Conservation (phyloP, 2,888 invertebrate species). For the Omphaloscelis lunosa region DNA sequence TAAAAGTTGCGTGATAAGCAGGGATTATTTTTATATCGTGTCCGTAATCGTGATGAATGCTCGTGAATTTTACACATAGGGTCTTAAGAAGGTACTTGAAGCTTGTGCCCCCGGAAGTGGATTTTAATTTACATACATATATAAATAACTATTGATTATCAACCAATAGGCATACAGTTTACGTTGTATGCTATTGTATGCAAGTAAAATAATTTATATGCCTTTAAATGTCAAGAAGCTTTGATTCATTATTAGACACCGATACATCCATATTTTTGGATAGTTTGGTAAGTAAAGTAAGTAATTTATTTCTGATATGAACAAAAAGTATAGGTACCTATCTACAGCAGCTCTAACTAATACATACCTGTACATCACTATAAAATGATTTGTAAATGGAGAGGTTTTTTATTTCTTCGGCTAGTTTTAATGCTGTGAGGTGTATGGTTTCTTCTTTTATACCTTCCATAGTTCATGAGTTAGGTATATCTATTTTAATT, state of each 20-base stretch:
- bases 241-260: not conserved
- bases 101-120: not conserved
- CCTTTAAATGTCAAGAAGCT: not conserved
- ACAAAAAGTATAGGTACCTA: not conserved
- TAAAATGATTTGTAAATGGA: constrained; percentile 94
- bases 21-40: constrained; percentile 41
- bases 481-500: constrained; percentile 73
- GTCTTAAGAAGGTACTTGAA: constrained; percentile 12
- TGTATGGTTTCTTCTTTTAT: constrained; percentile 92
- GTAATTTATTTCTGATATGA: not conserved
- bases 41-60: constrained; percentile 31
- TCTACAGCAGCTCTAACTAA: not conserved
- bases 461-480: constrained; percentile 85
- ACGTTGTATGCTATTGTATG: not conserved
- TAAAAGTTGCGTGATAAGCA: constrained; percentile 37
- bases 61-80: constrained; percentile 45
- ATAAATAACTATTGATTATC: not conserved
- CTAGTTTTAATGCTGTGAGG: constrained; percentile 94
- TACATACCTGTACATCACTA: constrained; percentile 94
- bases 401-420: constrained; percentile 94
- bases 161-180: not conserved
- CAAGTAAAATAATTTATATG: not conserved
- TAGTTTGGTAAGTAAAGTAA: not conserved
- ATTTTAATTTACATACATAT: not conserved
- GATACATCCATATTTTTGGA: not conserved